Percentiles rank a stretch among this genome's conserved stretches.
phyloP scores from a whole-genome alignment of 2,113 vertebrate genomes.

The Panurus biarmicus region DNA sequence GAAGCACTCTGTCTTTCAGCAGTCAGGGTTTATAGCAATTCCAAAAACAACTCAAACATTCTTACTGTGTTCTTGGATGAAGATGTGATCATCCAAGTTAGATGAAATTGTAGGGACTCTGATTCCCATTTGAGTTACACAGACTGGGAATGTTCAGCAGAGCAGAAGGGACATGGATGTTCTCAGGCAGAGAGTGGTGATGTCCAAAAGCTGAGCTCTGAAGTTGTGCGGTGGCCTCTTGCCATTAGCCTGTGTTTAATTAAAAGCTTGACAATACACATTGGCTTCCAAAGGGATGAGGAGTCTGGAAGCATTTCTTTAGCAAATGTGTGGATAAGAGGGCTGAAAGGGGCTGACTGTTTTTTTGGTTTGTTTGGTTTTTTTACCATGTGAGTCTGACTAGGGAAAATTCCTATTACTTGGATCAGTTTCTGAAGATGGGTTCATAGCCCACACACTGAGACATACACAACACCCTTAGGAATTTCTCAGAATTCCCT shows the following conservation, averaged over 20 bases:
- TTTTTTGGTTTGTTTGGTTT: no score
- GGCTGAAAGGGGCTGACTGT: accelerated
- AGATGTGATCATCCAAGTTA: neutral
- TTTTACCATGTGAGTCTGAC: neutral
- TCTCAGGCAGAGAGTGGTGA: neutral
- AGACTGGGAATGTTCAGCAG: neutral
- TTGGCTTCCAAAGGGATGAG: neutral
- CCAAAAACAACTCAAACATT: neutral
- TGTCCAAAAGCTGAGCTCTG: neutral
- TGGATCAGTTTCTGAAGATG: neutral
- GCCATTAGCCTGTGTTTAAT: neutral
- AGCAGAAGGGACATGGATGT: neutral
- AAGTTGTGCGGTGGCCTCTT: neutral
- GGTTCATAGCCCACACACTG: neutral
- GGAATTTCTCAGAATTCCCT: neutral
- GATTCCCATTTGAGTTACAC: neutral
- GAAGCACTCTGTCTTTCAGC: neutral
- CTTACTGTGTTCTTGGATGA: neutral
- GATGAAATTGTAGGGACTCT: neutral
- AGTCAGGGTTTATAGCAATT: neutral
- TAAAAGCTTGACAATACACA: neutral
- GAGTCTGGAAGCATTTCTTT: neutral
- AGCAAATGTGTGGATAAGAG: neutral
- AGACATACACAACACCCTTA: neutral
- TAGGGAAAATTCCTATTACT: neutral